Base-by-base conservation (phyloP, 2,113 vertebrate genomes). In the Sorex fumeus region DNA sequence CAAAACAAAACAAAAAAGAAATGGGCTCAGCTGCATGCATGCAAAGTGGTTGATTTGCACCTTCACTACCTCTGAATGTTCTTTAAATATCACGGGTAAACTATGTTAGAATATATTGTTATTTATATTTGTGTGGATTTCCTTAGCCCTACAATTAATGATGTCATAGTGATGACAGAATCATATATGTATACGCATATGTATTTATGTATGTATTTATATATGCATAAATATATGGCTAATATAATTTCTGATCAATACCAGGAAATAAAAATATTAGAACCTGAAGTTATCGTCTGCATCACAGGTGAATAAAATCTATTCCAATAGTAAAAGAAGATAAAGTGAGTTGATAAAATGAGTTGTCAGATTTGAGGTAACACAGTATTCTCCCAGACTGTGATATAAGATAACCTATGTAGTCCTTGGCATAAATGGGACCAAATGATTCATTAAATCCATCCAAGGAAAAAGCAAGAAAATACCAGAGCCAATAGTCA, bases 261-360 rank as follows among this genome's bases (percentile, higher is more conserved):
- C 75, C 2, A 36, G 18, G 4, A 43, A 83, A 53, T 13, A 67
- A 50, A 71, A 72, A 71, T 60, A 57, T 60, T 60, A 23, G 57
- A 84, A 12, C 15, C 7, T 67, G 60, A 70, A 45, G 70, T 40
- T 43, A 36, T 34, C 66, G 78, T 83, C 25, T n/a, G 47, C 6
- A 10, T 60, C 30, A 74, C 32, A 10, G 0, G 21, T 2, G 23
- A 7, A 19, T 67, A 1, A 10, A 50, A 7, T 16, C 23, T 10
- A 36, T 36, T 85, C 84, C 23, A 64, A 93, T 87, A 91, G 80
- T 75, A 77, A 27, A n/a, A 62, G 60, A 87, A 32, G 2, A 69
- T 84, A 70, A 67, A 9, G 15, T 9, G 43, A 36, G 2, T 57
- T 69, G 3, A 6, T 77, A 77, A 76, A 84, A 57, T 78, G 6